phyloP scores from a whole-genome alignment of 2,113 vertebrate genomes.

The Phylloscopus trochiloides region DNA sequence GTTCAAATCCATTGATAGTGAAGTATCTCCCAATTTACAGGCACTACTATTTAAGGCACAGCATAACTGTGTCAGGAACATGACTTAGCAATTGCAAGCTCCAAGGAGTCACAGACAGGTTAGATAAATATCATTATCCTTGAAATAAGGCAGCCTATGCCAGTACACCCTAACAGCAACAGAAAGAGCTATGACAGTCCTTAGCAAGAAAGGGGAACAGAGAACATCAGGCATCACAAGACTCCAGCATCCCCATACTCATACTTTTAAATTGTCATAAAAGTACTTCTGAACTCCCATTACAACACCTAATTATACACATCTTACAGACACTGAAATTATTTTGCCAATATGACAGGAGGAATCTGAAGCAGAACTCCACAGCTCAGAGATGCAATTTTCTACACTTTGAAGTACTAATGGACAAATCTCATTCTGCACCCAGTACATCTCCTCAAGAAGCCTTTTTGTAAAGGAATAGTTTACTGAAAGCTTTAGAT shows the following conservation, averaged over 20 bases:
- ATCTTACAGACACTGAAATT: conserved; percentile 17
- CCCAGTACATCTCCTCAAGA: neutral
- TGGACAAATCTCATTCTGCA: neutral
- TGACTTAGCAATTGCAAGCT: neutral
- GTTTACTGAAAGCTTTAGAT: neutral
- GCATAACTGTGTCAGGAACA: neutral
- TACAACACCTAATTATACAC: conserved; percentile 12
- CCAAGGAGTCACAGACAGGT: neutral
- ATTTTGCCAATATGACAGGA: neutral
- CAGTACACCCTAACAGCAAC: neutral
- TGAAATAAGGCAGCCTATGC: neutral
- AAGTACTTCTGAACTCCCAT: neutral
- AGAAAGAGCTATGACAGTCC: neutral
- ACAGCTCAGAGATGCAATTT: neutral
- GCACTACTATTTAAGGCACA: neutral
- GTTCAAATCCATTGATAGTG: neutral
- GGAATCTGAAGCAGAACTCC: neutral
- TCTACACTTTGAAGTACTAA: conserved; percentile 1
- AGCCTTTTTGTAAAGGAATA: neutral
- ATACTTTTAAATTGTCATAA: neutral
- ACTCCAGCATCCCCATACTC: neutral
- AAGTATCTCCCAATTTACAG: neutral
- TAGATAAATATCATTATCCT: neutral
- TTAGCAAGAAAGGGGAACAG: neutral
- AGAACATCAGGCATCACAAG: neutral